Percentiles rank a stretch among this genome's conserved stretches.
Conservation (phyloP, 2,113 vertebrate species). For the Aythya baeri region DNA sequence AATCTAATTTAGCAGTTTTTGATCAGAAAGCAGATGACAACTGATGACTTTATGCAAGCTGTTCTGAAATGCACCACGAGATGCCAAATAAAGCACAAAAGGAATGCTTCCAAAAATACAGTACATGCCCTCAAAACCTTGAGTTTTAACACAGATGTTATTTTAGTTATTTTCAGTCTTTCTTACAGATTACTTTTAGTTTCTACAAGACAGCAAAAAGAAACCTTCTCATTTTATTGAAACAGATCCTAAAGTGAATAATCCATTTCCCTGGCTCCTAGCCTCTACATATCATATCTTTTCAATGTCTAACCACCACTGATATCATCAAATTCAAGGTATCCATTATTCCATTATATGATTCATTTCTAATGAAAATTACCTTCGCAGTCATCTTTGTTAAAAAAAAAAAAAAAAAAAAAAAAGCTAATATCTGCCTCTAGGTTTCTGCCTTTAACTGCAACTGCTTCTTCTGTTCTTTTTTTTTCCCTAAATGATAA, state of each 20-base stretch:
- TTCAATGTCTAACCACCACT: background rate
- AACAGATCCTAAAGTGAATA: background rate
- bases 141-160: background rate
- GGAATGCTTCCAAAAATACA: background rate
- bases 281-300: rapidly evolving
- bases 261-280: background rate
- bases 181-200: background rate
- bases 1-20: background rate
- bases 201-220: background rate
- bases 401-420: background rate
- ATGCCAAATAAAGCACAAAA: background rate
- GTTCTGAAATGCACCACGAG: background rate
- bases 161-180: background rate
- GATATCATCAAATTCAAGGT: background rate
- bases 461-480: background rate
- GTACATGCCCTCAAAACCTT: background rate
- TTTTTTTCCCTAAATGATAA: background rate
- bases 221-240: background rate
- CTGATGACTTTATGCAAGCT: background rate
- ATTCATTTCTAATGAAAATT: background rate
- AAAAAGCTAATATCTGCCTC: background rate
- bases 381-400: background rate
- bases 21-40: background rate
- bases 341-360: background rate
- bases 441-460: background rate